A percentile compares a stretch with the other conserved stretches of the same genome.
phyloP scores from a whole-genome alignment of 1,140 invertebrate species.

The Papilio helenus region DNA sequence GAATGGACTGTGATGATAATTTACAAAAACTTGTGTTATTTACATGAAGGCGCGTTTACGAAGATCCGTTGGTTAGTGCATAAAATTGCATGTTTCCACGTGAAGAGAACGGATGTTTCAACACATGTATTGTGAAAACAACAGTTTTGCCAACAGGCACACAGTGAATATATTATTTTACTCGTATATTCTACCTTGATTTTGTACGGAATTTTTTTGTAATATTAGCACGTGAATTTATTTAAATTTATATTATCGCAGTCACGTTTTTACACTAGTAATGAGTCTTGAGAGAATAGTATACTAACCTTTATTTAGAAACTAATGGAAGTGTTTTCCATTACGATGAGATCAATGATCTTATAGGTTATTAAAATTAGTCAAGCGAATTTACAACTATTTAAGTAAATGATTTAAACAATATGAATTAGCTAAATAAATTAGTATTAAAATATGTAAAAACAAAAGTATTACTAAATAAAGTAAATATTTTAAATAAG shows the following conservation, averaged over 20 bases:
- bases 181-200: neutral
- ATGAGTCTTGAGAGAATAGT: too few species aligned
- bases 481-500: neutral
- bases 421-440: neutral
- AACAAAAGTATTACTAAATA: neutral
- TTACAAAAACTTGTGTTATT: neutral
- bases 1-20: neutral
- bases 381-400: too few species aligned
- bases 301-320: too few species aligned
- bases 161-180: neutral
- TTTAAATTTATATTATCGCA: neutral
- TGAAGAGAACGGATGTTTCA: slow-evolving; percentile 26
- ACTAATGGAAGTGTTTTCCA: too few species aligned
- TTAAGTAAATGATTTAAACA: neutral
- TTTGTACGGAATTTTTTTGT: neutral
- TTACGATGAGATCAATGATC: too few species aligned
- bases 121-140: slow-evolving; percentile 15
- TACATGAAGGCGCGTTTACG: neutral
- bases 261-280: neutral
- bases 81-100: slow-evolving; percentile 16
- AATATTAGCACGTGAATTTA: neutral
- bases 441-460: neutral
- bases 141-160: neutral
- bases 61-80: neutral
- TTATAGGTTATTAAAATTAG: too few species aligned